Evolutionary conservation across 2,113 vertebrate genomes (phyloP).

Genomic region (Aphelocoma coerulescens): DNA sequence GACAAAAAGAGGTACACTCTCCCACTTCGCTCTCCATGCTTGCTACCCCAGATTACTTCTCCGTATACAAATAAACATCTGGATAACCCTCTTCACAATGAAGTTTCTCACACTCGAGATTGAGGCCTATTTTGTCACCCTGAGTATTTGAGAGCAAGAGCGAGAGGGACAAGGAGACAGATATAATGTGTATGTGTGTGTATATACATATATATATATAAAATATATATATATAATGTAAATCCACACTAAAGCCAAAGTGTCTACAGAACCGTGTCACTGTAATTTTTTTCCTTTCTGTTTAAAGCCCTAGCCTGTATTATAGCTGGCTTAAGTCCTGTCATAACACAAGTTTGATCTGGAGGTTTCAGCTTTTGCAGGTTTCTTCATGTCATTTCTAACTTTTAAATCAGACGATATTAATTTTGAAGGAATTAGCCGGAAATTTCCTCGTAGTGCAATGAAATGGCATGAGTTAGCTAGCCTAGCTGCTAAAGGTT

Average conservation of each 20-base stretch:
- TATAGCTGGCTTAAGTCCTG: constrained; percentile 53
- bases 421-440: constrained; percentile 72
- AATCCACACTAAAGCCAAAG: not conserved
- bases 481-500: constrained; percentile 43
- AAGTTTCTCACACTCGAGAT: not conserved
- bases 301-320: constrained; percentile 41
- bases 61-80: not conserved
- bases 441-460: constrained; percentile 41
- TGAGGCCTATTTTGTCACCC: not conserved
- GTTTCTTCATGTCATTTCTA: constrained; percentile 24
- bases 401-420: constrained; percentile 56
- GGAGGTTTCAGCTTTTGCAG: constrained; percentile 33
- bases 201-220: rapidly evolving
- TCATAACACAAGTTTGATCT: constrained; percentile 53
- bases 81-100: not conserved
- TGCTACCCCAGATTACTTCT: not conserved
- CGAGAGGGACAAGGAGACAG: not conserved
- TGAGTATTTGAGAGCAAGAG: not conserved
- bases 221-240: rapidly evolving
- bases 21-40: not conserved
- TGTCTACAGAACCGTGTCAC: not conserved
- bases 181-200: not conserved
- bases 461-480: constrained; percentile 50
- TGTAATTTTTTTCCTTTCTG: not conserved
- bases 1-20: not conserved